Base-by-base conservation (phyloP, 2,888 invertebrate genomes). In the Orchesellides sinensis region DNA sequence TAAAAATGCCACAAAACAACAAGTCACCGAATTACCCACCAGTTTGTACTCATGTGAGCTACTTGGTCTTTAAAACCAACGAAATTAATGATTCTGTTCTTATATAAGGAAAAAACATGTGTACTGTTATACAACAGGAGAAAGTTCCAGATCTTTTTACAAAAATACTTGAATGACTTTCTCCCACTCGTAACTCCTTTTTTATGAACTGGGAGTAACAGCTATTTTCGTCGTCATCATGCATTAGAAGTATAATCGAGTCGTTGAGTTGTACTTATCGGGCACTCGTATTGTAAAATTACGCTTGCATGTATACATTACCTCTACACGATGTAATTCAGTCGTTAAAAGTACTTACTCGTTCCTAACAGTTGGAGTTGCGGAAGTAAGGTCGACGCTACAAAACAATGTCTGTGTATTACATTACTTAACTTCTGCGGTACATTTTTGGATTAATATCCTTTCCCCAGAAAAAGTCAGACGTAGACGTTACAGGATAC, bases 281-380 rank as follows among this genome's bases (percentile, higher is more conserved):
- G 6, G 54, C 70, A 70, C 54, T 70, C 70, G 14, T 54, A 70
- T 70, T 40, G 54, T 70, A 12, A 35, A 35, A 70, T 70, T 70
- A 70, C 70, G 54, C 54, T 52, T 32, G 29, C 35, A 54, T 70
- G 70, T 56, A 17, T 47, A 25, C 65, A 65, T 29, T 17, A 25
- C 5, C n/a, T n/a, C n/a, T 52, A 19, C 47, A 70, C 32, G 69
- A n/a, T n/a, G n/a, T n/a, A n/a, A n/a, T n/a, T n/a, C n/a, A n/a
- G n/a, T n/a, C n/a, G n/a, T n/a, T n/a, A n/a, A n/a, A n/a, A n/a
- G n/a, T n/a, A n/a, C n/a, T n/a, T n/a, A n/a, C n/a, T n/a, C n/a
- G n/a, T n/a, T n/a, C n/a, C n/a, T n/a, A n/a, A n/a, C n/a, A n/a
- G n/a, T n/a, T n/a, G n/a, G n/a, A n/a, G n/a, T n/a, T n/a, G n/a